These are phyloP conservation scores for Anticlea derivata DNA, from an alignment of 2,888 invertebrate genomes.

Conservation along the genomic window DNA sequence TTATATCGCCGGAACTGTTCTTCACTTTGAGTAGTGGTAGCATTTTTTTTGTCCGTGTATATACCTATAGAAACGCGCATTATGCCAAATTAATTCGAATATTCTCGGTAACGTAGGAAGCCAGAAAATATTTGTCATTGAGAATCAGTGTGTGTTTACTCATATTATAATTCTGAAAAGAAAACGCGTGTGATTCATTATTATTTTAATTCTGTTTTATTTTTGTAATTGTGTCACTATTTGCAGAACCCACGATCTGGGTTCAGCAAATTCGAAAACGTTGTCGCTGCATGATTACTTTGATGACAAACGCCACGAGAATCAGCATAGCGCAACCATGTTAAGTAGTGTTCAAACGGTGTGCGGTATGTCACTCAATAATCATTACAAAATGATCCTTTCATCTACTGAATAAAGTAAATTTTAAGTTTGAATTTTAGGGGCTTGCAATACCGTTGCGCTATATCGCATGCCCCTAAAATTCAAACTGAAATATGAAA, in stretches of 20 bases:
- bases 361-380: no score
- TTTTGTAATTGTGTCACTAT: conserved; percentile 28
- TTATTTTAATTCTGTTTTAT: conserved; percentile 28
- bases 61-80: conserved; percentile 9
- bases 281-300: conserved; percentile 10
- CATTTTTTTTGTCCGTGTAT: not conserved
- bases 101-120: conserved; percentile 7
- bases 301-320: conserved; percentile 13
- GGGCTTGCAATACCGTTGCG: no score
- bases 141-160: conserved; percentile 20
- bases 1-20: not conserved
- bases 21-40: not conserved
- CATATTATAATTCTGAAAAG: conserved; percentile 13
- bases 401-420: no score
- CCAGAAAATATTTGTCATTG: conserved; percentile 8
- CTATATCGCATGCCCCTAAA: no score
- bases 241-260: not conserved
- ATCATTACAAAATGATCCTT: no score
- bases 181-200: conserved; percentile 28
- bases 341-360: no score
- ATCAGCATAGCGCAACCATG: conserved; percentile 1
- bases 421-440: no score
- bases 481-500: no score
- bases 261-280: conserved; percentile 11
- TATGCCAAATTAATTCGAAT: not conserved